Conservation (phyloP, 35 echinoderm and acorn worm species). For the Stichopus chloronotus region DNA sequence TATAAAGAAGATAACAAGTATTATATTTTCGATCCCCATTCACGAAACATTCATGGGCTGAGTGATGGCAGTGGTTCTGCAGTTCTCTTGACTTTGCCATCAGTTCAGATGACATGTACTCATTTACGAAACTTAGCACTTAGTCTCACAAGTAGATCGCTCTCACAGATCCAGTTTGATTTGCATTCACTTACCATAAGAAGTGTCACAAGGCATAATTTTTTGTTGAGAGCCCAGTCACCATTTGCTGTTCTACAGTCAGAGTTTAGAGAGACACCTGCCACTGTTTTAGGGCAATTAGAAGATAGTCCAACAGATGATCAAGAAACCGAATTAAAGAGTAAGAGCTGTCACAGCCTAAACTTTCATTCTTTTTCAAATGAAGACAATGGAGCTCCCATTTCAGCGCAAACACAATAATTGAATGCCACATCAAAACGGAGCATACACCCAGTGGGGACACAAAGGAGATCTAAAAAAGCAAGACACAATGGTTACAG, state of each 20-base stretch:
- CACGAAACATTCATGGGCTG: background rate
- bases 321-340: background rate
- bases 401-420: no score
- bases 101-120: background rate
- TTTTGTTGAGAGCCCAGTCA: background rate
- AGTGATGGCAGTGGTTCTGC: background rate
- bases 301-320: background rate
- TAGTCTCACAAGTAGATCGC: background rate
- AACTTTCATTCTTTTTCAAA: no score
- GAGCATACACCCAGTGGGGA: no score
- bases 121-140: background rate
- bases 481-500: no score
- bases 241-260: background rate
- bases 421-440: no score
- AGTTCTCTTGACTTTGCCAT: background rate
- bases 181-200: background rate
- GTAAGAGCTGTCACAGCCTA: background rate
- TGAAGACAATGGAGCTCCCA: no score
- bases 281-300: background rate
- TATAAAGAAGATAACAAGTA: no score
- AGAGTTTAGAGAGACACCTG: background rate
- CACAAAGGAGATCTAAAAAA: no score
- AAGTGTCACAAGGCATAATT: background rate
- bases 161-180: background rate
- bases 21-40: conserved; percentile 5